These are phyloP conservation scores for Microtus californicus DNA, from an alignment of 2,797 vertebrate genomes.

Conservation along the genomic window DNA sequence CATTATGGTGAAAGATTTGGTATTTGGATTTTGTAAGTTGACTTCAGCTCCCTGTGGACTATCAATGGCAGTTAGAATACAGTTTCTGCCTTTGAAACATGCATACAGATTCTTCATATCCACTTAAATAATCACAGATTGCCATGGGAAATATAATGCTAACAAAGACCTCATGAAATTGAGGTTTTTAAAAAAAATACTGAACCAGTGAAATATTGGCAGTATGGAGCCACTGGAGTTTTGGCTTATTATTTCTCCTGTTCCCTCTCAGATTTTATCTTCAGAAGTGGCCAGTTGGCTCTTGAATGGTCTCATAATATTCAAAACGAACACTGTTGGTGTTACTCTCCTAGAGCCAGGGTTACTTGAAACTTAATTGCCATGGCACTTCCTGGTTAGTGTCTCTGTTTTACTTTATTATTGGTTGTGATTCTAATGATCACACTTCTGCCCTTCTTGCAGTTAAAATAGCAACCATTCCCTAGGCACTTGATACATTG, in stretches of 20 bases:
- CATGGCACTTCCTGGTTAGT: neutral
- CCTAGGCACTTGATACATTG: slow-evolving; percentile 41
- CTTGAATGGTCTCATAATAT: neutral
- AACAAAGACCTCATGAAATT: slow-evolving; percentile 7
- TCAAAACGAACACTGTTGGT: neutral
- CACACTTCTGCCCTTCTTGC: slow-evolving; percentile 34
- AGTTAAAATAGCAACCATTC: slow-evolving; percentile 50
- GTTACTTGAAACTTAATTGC: slow-evolving; percentile 19
- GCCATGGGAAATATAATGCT: slow-evolving; percentile 14
- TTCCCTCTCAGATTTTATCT: neutral
- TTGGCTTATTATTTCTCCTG: neutral
- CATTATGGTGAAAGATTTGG: neutral
- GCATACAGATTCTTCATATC: neutral
- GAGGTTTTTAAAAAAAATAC: slow-evolving; percentile 51
- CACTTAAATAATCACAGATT: slow-evolving; percentile 22
- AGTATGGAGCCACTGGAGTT: neutral
- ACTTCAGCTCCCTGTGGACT: neutral
- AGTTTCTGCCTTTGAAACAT: neutral
- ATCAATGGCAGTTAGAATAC: neutral
- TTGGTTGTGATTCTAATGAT: neutral
- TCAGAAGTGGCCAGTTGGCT: neutral
- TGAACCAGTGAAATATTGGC: neutral
- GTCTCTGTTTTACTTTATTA: neutral
- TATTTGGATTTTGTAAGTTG: neutral
- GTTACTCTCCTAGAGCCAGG: neutral